Evolutionary conservation across 2,888 invertebrate genomes (phyloP).

Genomic region (Hemaris fuciformis): DNA sequence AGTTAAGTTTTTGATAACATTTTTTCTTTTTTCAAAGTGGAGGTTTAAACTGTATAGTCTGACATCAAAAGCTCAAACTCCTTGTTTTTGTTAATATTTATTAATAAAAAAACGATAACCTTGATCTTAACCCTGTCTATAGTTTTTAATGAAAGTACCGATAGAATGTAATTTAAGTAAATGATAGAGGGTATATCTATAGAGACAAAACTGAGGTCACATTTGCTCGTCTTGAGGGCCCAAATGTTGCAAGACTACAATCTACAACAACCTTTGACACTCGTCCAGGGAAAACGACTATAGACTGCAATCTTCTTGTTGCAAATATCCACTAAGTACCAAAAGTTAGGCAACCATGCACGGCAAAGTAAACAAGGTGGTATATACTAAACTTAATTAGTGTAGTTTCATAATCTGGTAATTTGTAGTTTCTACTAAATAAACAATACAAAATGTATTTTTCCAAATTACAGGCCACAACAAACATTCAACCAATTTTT

Average conservation of each 20-base stretch:
- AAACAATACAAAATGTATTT: too few relatives aligned
- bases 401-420: not conserved
- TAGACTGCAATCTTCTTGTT: not conserved
- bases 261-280: slow-evolving; percentile 4
- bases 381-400: not conserved
- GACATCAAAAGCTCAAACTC: too few relatives aligned
- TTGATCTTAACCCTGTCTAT: too few relatives aligned
- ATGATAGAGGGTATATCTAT: not conserved
- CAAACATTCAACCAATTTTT: too few relatives aligned
- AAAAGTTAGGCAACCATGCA: slow-evolving; percentile 1
- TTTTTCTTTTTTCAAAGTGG: too few relatives aligned
- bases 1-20: too few relatives aligned
- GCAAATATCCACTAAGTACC: not conserved
- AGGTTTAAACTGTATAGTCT: too few relatives aligned
- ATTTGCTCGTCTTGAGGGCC: not conserved
- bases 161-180: too few relatives aligned
- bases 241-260: slow-evolving; percentile 1
- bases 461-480: too few relatives aligned
- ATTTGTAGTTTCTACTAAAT: not conserved
- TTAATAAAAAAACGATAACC: too few relatives aligned
- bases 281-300: slow-evolving; percentile 1
- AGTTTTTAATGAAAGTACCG: too few relatives aligned
- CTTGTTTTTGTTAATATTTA: too few relatives aligned
- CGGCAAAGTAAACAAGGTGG: not conserved
- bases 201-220: not conserved